A percentile compares a stretch with the other conserved stretches of the same genome.
Evolutionary conservation across 1,140 invertebrate species (phyloP).

Genomic region (Drosophila sturtevanti): DNA sequence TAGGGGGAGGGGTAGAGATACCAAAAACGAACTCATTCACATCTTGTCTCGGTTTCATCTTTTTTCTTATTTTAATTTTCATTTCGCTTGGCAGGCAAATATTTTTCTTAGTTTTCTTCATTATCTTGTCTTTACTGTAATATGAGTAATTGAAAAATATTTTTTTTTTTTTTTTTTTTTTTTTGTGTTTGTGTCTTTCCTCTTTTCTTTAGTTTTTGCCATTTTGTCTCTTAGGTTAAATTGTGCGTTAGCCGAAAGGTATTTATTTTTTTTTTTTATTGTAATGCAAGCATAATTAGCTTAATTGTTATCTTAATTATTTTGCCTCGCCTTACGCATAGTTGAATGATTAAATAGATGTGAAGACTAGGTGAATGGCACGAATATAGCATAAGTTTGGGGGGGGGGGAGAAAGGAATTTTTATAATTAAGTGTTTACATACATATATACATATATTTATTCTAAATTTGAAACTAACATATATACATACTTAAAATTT

Average conservation of each 20-base stretch:
- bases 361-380: slow-evolving; percentile 14
- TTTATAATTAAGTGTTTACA: too few species aligned
- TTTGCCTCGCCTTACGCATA: slow-evolving; percentile 26
- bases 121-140: slow-evolving; percentile 35
- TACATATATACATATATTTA: too few species aligned
- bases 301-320: slow-evolving; percentile 53
- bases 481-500: not conserved
- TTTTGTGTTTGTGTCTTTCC: slow-evolving; percentile 23
- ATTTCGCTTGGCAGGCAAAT: slow-evolving; percentile 26
- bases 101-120: slow-evolving; percentile 28
- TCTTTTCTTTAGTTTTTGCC: slow-evolving; percentile 7
- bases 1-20: not conserved
- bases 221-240: slow-evolving; percentile 19
- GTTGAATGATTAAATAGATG: slow-evolving; percentile 20
- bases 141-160: slow-evolving; percentile 35
- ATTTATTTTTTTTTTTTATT: slow-evolving; percentile 4
- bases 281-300: slow-evolving; percentile 51
- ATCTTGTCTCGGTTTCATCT: not conserved
- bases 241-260: slow-evolving; percentile 28
- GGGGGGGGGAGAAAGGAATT: too few species aligned
- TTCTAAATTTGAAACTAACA: too few species aligned
- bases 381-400: not conserved
- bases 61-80: slow-evolving; percentile 23
- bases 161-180: not conserved
- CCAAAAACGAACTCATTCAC: slow-evolving; percentile 9